phyloP scores from a whole-genome alignment of 2,113 vertebrate genomes.

The Brevimyrus niger region DNA sequence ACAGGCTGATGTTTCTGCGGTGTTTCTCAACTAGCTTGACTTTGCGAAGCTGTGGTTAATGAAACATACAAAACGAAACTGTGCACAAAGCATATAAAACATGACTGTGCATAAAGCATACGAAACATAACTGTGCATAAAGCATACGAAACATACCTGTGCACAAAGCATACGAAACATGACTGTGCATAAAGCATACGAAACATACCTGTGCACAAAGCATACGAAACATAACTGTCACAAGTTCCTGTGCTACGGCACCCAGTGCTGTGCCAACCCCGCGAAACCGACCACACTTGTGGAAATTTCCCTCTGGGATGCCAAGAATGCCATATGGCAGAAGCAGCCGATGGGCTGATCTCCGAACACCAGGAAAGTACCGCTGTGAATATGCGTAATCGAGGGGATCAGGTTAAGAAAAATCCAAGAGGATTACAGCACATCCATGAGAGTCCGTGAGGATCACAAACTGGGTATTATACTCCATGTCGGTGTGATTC shows the following conservation, averaged over 20 bases:
- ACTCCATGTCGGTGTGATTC: background rate
- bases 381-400: background rate
- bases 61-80: background rate
- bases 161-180: too few species aligned
- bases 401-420: background rate
- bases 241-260: background rate
- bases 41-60: background rate
- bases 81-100: background rate
- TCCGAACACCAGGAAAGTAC: background rate
- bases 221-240: too few species aligned
- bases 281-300: background rate
- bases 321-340: background rate
- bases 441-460: background rate
- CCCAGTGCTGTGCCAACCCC: background rate
- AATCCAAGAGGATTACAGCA: background rate
- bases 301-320: background rate
- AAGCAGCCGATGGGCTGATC: background rate
- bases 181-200: too few species aligned
- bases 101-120: background rate
- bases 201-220: background rate
- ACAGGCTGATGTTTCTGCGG: background rate
- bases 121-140: background rate
- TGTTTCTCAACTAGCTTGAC: background rate
- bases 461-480: background rate
- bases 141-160: rapidly evolving